Conservation (phyloP, 1,140 invertebrate genomes). For the Drosophila gunungcola region DNA sequence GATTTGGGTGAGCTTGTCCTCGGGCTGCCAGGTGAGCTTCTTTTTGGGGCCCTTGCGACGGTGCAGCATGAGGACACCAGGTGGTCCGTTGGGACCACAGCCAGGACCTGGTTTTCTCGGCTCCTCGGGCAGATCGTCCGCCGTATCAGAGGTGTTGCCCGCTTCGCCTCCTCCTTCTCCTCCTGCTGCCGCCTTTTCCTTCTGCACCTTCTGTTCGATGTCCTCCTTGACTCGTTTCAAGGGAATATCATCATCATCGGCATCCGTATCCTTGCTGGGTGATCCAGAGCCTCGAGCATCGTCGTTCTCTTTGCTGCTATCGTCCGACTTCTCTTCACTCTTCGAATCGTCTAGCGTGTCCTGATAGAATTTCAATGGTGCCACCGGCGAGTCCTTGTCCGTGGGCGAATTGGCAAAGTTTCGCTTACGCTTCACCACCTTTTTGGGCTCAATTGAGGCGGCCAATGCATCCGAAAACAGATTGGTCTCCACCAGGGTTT, state of each 20-base stretch:
- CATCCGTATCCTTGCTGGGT: constrained; percentile 73
- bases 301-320: constrained; percentile 84
- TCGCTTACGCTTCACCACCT: constrained; percentile 91
- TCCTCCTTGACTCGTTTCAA: constrained; percentile 82
- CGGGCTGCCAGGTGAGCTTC: constrained; percentile 92
- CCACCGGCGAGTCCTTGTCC: constrained; percentile 86
- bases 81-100: constrained; percentile 81
- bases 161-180: constrained; percentile 21
- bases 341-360: constrained; percentile 92
- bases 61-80: constrained; percentile 77
- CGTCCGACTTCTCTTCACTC: constrained; percentile 85
- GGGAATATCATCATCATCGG: constrained; percentile 80
- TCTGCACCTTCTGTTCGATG: constrained; percentile 76
- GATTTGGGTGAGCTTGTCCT: constrained; percentile 91
- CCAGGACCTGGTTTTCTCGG: constrained; percentile 77
- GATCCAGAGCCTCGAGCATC: constrained; percentile 39
- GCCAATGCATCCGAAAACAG: constrained; percentile 96
- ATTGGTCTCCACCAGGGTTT: constrained; percentile 93
- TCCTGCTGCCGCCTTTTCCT: constrained; percentile 52
- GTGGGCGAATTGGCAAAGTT: constrained; percentile 87
- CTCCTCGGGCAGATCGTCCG: constrained; percentile 47
- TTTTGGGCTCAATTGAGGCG: constrained; percentile 88
- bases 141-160: constrained; percentile 60
- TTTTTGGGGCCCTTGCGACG: constrained; percentile 91
- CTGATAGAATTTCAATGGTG: constrained; percentile 94